Evolutionary conservation across 1,140 invertebrate genomes (phyloP).

Genomic region (Ceratoteleas bidentatus): DNA sequence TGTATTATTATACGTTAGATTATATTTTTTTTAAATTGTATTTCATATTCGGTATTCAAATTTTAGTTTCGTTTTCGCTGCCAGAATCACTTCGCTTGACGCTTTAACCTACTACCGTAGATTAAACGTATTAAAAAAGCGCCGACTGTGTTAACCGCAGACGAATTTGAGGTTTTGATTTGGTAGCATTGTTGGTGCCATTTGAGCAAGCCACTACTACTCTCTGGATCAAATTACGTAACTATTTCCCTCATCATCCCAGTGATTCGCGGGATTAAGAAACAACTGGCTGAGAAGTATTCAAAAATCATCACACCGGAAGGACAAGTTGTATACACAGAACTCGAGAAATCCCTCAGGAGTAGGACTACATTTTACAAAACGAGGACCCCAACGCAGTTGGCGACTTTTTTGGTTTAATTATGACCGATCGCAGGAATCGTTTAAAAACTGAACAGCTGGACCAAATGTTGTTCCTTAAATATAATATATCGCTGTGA

Average conservation of each 20-base stretch:
- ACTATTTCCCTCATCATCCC: slow-evolving; percentile 56
- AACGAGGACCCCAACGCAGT: slow-evolving; percentile 9
- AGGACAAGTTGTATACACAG: slow-evolving; percentile 1
- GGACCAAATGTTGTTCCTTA: too few species aligned
- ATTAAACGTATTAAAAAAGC: slow-evolving; percentile 12
- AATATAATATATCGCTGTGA: too few species aligned
- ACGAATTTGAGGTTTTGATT: slow-evolving; percentile 26
- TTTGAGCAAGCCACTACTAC: slow-evolving; percentile 45
- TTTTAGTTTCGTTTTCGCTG: too few species aligned
- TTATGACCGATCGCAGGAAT: too few species aligned
- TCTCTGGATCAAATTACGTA: slow-evolving; percentile 40
- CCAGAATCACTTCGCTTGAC: too few species aligned
- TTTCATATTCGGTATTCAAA: too few species aligned
- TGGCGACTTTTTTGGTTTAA: slow-evolving; percentile 4
- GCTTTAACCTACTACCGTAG: too few species aligned
- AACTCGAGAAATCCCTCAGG: slow-evolving; percentile 5
- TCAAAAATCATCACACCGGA: slow-evolving; percentile 5
- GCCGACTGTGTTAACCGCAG: slow-evolving; percentile 11
- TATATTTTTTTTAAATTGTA: too few species aligned
- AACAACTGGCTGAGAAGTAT: background rate
- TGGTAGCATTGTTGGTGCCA: slow-evolving; percentile 38
- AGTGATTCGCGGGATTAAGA: slow-evolving; percentile 34
- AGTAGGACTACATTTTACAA: slow-evolving; percentile 7
- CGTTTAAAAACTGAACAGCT: too few species aligned
- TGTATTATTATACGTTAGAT: too few species aligned